Conservation (phyloP, 2,113 vertebrate species). For the Oryctolagus cuniculus region DNA sequence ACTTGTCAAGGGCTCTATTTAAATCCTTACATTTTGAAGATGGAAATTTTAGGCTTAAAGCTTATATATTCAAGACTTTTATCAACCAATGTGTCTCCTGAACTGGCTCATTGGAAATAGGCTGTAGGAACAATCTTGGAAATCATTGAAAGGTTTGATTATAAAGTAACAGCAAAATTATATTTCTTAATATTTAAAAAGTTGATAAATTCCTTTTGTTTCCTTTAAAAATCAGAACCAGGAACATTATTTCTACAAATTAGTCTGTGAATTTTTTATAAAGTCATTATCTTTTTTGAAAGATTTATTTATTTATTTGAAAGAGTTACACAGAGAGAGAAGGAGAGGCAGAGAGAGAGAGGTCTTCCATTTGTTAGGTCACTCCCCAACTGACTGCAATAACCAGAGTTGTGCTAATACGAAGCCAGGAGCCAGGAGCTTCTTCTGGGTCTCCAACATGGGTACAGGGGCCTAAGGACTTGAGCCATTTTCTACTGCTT, state of each 20-base stretch:
- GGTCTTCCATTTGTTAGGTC: no score
- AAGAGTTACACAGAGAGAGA: no score
- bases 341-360: no score
- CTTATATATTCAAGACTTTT: conserved; percentile 63
- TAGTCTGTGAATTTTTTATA: conserved; percentile 29
- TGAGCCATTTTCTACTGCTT: no score
- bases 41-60: conserved; percentile 71
- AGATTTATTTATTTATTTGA: no score
- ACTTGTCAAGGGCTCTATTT: conserved; percentile 71
- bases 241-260: conserved; percentile 54
- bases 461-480: no score
- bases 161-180: conserved; percentile 42
- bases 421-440: no score
- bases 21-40: conserved; percentile 72
- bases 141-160: conserved; percentile 51
- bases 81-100: conserved; percentile 63
- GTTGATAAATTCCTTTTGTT: conserved; percentile 43
- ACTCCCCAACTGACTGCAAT: no score
- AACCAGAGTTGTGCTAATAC: no score
- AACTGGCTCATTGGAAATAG: conserved; percentile 46
- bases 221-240: conserved; percentile 60
- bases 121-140: conserved; percentile 53
- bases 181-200: conserved; percentile 66
- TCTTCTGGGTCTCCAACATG: no score
- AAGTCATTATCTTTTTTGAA: no score